Evolutionary conservation across 2,888 invertebrate species (phyloP).

Genomic region (Drosophila algonquin): DNA sequence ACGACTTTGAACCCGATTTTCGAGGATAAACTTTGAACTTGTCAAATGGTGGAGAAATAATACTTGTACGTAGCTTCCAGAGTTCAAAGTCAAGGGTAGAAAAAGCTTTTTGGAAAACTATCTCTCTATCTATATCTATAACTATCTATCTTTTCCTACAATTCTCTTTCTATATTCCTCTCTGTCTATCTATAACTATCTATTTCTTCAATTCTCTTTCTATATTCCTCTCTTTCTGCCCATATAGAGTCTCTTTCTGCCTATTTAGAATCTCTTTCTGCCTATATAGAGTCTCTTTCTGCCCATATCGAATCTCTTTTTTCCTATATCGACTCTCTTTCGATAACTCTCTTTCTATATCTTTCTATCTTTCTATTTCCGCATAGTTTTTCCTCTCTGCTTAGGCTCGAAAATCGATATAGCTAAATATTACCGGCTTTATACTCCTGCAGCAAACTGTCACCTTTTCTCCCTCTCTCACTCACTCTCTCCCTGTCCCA

Average conservation of each 20-base stretch:
- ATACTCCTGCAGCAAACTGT: slow-evolving; percentile 16
- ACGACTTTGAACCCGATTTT: too few relatives aligned
- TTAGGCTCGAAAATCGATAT: slow-evolving; percentile 66
- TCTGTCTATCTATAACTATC: too few relatives aligned
- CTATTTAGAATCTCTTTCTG: background rate
- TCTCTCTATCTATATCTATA: background rate
- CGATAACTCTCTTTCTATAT: background rate
- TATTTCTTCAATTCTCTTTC: too few relatives aligned
- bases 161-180: background rate
- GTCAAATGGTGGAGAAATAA: background rate
- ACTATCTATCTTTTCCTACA: background rate
- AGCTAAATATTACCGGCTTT: slow-evolving; percentile 72
- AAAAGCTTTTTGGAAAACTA: background rate
- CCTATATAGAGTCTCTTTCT: background rate
- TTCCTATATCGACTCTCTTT: too few relatives aligned
- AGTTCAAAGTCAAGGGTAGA: slow-evolving; percentile 54
- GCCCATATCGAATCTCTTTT: too few relatives aligned
- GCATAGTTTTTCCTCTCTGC: background rate
- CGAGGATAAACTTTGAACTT: background rate
- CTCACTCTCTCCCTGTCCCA: background rate
- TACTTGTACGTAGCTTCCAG: background rate
- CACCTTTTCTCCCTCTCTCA: background rate
- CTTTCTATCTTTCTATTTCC: background rate
- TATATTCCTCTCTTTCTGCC: too few relatives aligned
- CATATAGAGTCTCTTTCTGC: too few relatives aligned